Base-by-base conservation (phyloP, 2,113 vertebrate genomes). In the Lycocorax pyrrhopterus region DNA sequence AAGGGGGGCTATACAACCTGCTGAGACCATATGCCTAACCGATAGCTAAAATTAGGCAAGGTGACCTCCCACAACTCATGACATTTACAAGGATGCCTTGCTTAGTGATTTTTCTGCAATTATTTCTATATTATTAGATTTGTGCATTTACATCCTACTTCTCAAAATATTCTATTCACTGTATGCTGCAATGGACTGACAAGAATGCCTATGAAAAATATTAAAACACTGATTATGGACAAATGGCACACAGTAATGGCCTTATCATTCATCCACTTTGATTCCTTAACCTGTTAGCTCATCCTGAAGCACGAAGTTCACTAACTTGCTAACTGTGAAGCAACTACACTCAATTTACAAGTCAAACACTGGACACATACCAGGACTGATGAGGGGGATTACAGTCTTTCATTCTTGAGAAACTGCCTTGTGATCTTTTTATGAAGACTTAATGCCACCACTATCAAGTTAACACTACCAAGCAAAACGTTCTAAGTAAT, bases 401-500 rank as follows among this genome's bases (percentile, higher is more conserved):
- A 78, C 41, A 90, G 67, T 33, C 64, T 71, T 95, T 91, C 59
- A 37, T 49, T 93, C 58, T 63, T 9, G 12, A 91, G 89, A 84
- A 94, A 87, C 16, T 43, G 55, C 63, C 35, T 59, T 84, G 58
- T 86, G 56, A 93, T 58, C 84, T 96, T 96, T 82, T 71, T 23
- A 59, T 62, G 64, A 49, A 62, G 90, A 95, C 47, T 33, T 64
- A 71, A 89, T 58, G 62, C 71, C 94, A 93, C 74, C 86, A 85
- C 49, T 84, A 74, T 63, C 46, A 93, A 93, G 76, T 89, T 97
- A 93, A 90, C n/a, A 69, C 30, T 37, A 89, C 9, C 22, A 88
- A 87, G 82, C 8, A 88, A 77, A 79, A 94, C 33, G 21, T 53
- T 81, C 47, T 37, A 53, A 62, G 19, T 16, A 44, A 78, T n/a